Evolutionary conservation across 2,888 invertebrate genomes (phyloP).

Genomic region (Phrixothrix hirtus): DNA sequence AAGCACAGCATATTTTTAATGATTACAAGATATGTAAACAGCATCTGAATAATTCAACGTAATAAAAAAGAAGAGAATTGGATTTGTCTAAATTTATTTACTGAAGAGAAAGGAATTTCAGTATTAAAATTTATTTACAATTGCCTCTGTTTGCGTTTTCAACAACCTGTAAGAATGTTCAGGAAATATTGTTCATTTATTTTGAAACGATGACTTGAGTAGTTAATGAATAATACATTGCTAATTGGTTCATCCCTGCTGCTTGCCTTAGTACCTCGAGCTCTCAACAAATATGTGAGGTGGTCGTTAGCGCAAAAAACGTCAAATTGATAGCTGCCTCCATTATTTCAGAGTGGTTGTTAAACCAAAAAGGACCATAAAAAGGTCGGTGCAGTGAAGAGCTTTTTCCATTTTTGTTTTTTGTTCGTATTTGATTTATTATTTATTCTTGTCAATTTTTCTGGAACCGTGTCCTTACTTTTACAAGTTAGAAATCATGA

Average conservation of each 20-base stretch:
- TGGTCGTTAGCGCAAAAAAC: slow-evolving; percentile 45
- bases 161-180: slow-evolving; percentile 8
- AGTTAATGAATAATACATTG: slow-evolving; percentile 45
- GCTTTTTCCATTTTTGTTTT: slow-evolving; percentile 41
- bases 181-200: slow-evolving; percentile 26
- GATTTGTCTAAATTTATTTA: too few species aligned
- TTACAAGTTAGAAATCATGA: slow-evolving; percentile 4
- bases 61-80: too few species aligned
- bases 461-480: slow-evolving; percentile 1
- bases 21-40: too few species aligned
- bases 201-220: slow-evolving; percentile 23
- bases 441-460: slow-evolving; percentile 35
- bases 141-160: slow-evolving; percentile 11
- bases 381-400: slow-evolving; percentile 40
- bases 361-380: slow-evolving; percentile 45
- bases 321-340: slow-evolving; percentile 51
- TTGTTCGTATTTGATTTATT: slow-evolving; percentile 42
- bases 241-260: slow-evolving; percentile 40
- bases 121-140: slow-evolving; percentile 13
- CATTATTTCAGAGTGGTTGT: slow-evolving; percentile 52
- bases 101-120: neutral
- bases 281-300: slow-evolving; percentile 33
- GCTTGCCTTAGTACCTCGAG: slow-evolving; percentile 18
- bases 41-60: too few species aligned
- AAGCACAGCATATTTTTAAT: too few species aligned